phyloP scores from a whole-genome alignment of 2,113 vertebrate genomes.

The Propithecus coquereli region DNA sequence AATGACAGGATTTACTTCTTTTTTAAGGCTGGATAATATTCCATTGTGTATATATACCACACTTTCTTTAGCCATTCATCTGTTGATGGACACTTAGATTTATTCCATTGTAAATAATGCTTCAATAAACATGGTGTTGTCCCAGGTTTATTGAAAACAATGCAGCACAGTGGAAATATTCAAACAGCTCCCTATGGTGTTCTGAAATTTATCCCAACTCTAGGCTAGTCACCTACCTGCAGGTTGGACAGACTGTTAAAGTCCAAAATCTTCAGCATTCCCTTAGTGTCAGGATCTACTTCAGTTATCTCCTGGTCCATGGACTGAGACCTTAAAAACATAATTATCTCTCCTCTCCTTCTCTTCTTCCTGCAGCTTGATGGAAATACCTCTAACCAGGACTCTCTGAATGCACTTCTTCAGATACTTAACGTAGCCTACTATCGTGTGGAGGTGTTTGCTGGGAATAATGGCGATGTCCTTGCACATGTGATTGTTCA shows the following conservation, averaged over 20 bases:
- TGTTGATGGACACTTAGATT: background rate
- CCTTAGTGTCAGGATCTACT: background rate
- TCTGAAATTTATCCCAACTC: background rate
- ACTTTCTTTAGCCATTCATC: background rate
- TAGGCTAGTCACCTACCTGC: background rate
- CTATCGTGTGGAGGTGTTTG: background rate
- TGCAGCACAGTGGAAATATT: background rate
- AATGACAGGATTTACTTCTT: background rate
- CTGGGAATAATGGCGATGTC: background rate
- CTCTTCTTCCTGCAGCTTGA: background rate
- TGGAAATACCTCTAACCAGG: background rate
- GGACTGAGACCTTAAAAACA: background rate
- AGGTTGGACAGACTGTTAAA: background rate
- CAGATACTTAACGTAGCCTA: background rate
- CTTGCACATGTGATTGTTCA: background rate
- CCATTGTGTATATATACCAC: background rate
- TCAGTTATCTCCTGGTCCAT: background rate
- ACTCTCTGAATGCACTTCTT: background rate
- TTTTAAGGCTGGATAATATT: background rate
- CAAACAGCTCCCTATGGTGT: background rate
- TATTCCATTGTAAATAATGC: background rate
- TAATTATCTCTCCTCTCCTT: background rate
- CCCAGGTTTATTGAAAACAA: background rate
- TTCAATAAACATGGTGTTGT: background rate
- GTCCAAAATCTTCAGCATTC: background rate